These are phyloP conservation scores for Lepas anatifera DNA, from an alignment of 2,888 invertebrate species.

Conservation along the genomic window DNA sequence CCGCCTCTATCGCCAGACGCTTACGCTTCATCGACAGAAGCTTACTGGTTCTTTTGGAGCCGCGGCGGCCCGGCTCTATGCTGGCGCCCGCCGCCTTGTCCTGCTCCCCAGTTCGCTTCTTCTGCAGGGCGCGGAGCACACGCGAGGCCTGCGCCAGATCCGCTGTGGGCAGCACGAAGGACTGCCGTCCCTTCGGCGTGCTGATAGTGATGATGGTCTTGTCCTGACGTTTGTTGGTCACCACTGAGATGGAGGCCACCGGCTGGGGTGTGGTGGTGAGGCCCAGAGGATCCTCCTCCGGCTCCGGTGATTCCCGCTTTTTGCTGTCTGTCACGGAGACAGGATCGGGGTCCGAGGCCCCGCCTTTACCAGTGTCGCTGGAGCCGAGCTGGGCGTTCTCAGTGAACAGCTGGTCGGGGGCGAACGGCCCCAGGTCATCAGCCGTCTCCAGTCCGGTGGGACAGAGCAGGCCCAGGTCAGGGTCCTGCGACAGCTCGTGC, in stretches of 20 bases:
- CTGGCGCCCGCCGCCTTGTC: too few species aligned
- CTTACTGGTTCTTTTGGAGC: too few species aligned
- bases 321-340: too few species aligned
- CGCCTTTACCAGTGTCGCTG: too few species aligned
- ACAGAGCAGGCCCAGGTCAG: neutral
- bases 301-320: too few species aligned
- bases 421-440: neutral
- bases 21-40: too few species aligned
- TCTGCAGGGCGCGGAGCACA: neutral
- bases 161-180: slow-evolving; percentile 6
- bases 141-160: slow-evolving; percentile 1
- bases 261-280: neutral
- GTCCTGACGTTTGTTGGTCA: neutral
- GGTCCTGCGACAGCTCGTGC: neutral
- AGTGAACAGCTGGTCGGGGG: neutral
- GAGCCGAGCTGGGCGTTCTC: neutral
- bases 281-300: neutral
- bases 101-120: too few species aligned
- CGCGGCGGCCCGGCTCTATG: too few species aligned
- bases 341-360: neutral
- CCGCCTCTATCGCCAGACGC: too few species aligned
- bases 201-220: neutral
- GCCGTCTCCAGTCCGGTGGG: neutral
- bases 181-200: neutral
- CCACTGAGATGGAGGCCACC: slow-evolving; percentile 12